Conservation (phyloP, 2,888 invertebrate genomes). For the Caenorhabditis sp. region DNA sequence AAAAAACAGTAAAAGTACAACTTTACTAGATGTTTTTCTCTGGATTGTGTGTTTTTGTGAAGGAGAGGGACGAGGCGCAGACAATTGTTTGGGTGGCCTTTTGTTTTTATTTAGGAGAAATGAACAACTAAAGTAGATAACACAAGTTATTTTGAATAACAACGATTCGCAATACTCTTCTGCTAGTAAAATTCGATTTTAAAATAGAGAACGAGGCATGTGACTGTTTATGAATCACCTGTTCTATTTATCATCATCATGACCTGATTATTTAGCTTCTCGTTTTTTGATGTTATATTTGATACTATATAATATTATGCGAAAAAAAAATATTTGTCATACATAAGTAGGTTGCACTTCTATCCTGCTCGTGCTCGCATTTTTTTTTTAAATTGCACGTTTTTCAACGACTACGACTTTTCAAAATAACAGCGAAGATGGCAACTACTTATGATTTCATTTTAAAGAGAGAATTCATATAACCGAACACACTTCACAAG, state of each 20-base stretch:
- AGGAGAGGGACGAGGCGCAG: neutral
- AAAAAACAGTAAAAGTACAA: neutral
- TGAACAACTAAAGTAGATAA: neutral
- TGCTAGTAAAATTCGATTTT: neutral
- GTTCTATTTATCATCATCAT: neutral
- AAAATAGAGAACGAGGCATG: neutral
- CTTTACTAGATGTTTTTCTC: neutral
- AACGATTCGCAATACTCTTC: neutral
- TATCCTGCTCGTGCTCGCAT: too few relatives aligned
- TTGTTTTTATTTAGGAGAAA: neutral
- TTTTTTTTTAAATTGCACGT: too few relatives aligned
- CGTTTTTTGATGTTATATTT: neutral
- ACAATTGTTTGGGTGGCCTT: neutral
- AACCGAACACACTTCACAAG: too few relatives aligned
- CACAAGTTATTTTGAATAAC: slow-evolving; percentile 1
- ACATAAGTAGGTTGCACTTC: too few relatives aligned
- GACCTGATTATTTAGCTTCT: neutral
- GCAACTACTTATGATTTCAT: too few relatives aligned
- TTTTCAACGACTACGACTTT: too few relatives aligned
- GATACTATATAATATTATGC: neutral
- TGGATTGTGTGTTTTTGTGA: neutral
- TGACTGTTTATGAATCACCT: neutral
- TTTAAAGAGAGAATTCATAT: too few relatives aligned
- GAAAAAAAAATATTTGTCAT: too few relatives aligned
- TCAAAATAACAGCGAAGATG: too few relatives aligned